Evolutionary conservation across 2,113 vertebrate genomes (phyloP), one percentile per base, ranked within the genome.

Genomic region (Cyphotilapia sp.): DNA sequence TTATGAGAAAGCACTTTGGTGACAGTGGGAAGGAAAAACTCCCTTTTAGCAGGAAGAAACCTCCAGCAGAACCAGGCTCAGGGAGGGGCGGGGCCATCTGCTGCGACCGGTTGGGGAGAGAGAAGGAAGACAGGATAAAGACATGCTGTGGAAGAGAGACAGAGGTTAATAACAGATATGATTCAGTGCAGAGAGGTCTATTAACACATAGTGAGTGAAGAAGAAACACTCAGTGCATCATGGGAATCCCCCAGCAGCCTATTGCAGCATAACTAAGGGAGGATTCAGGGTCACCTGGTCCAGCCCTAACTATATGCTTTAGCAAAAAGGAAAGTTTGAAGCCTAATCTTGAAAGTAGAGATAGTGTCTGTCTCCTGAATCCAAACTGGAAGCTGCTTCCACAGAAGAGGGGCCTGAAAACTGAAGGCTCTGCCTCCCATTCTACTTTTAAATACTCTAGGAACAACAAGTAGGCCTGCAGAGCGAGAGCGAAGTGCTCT

Each of bases 401-500:
- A 27, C n/a, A 27, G 54, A 56, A 24, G 54, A 56, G 54, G 54
- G 54, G 54, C 11, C 54, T 27, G 54, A 56, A 56, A 27, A 27
- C 22, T 57, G 22, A 57, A 57, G 57, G 27, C 57, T 61, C 57
- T 17, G 0, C 27, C 57, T 31, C 57, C 8, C 57, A 31, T 31
- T 61, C 29, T 61, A 61, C 57, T 61, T 2, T 61, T 31, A 61
- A 61, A 61, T 33, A 6, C 29, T 61, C 57, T 19, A 31, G 29
- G 57, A 33, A 33, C 57, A 61, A 11, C 59, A 61, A 63, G 59
- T 19, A 61, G 5, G 29, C 29, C 59, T 33, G 59, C 59, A 33
- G 29, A 0, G 59, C 0, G 59, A 0, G 16, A 63, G 59, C 16
- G 0, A 63, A 63, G 59, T 33, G 59, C 59, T 63, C 59, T 63